Percentiles rank a stretch among this genome's conserved stretches.
phyloP scores from a whole-genome alignment of 2,797 vertebrate genomes.

The Heliangelus exortis region DNA sequence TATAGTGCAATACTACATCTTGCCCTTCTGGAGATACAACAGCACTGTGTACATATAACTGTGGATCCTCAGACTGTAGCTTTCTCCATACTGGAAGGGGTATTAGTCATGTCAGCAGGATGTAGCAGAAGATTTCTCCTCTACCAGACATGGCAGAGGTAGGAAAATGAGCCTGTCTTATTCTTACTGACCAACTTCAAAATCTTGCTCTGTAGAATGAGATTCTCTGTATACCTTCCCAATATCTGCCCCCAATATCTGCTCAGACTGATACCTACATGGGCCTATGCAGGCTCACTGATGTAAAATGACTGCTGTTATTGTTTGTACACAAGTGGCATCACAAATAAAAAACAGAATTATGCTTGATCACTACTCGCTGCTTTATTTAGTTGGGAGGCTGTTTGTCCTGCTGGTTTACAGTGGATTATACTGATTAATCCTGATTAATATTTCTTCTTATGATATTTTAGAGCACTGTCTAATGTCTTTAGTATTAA shows the following conservation, averaged over 20 bases:
- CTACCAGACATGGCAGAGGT: background rate
- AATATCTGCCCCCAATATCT: background rate
- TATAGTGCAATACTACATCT: background rate
- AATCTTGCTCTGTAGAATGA: background rate
- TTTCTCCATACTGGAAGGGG: background rate
- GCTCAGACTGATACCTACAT: background rate
- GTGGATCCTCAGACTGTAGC: background rate
- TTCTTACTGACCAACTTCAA: background rate
- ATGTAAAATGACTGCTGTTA: background rate
- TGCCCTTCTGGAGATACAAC: background rate
- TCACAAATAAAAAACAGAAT: background rate
- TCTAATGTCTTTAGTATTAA: constrained; percentile 1
- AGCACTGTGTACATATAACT: background rate
- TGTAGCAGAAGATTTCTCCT: background rate
- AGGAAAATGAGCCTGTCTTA: background rate
- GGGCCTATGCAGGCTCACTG: background rate
- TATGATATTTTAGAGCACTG: background rate
- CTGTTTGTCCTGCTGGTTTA: background rate
- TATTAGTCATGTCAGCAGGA: background rate
- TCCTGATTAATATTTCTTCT: background rate
- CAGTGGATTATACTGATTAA: background rate
- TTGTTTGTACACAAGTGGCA: background rate
- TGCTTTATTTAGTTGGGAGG: background rate
- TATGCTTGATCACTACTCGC: background rate
- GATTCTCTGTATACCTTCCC: background rate